phyloP scores from a whole-genome alignment of 2,888 invertebrate species.

The Agonopterix heracliana region DNA sequence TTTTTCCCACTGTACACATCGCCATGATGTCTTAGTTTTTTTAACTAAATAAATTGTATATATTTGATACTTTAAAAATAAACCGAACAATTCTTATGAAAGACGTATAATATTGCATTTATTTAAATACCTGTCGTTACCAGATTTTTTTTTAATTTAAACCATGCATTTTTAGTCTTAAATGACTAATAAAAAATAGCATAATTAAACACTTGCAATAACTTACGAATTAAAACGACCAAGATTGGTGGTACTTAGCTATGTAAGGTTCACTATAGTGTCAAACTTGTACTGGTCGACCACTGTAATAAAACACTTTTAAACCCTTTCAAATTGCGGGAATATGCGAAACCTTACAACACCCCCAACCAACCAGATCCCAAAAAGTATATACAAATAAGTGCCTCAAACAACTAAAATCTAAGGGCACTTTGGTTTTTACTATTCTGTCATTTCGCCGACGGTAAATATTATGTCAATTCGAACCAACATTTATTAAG shows the following conservation, averaged over 20 bases:
- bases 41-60: constrained; percentile 28
- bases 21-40: constrained; percentile 16
- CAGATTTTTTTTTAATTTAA: constrained; percentile 11
- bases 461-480: too few relatives aligned
- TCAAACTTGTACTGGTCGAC: constrained; percentile 1
- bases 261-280: constrained; percentile 16
- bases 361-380: too few relatives aligned
- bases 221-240: constrained; percentile 35
- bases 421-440: too few relatives aligned
- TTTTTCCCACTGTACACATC: constrained; percentile 14
- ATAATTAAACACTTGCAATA: constrained; percentile 26
- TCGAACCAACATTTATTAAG: too few relatives aligned
- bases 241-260: constrained; percentile 28
- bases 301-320: too few relatives aligned
- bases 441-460: too few relatives aligned
- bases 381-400: too few relatives aligned
- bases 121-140: constrained; percentile 18
- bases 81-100: constrained; percentile 17
- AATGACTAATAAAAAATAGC: constrained; percentile 16
- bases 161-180: constrained; percentile 13
- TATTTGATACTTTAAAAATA: constrained; percentile 28
- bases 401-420: too few relatives aligned
- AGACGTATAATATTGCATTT: constrained; percentile 12
- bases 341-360: too few relatives aligned
- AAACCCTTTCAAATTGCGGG: too few relatives aligned